Evolutionary conservation across 1,140 invertebrate genomes (phyloP).

Genomic region (Acromyrmex heyeri): DNA sequence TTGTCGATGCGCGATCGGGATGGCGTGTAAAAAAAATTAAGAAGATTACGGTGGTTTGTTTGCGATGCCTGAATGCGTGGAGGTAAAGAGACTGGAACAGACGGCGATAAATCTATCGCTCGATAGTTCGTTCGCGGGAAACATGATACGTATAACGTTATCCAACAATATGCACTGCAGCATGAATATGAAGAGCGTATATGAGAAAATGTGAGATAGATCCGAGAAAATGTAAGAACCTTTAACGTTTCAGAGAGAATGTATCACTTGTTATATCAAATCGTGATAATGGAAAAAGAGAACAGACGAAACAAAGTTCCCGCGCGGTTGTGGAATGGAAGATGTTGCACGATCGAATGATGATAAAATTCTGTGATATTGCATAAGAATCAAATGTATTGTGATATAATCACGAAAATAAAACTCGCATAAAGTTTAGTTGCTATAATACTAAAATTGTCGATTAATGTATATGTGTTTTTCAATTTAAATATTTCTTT

Average conservation of each 20-base stretch:
- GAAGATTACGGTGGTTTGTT: slow-evolving; percentile 40
- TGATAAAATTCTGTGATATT: slow-evolving; percentile 1
- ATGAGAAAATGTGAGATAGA: slow-evolving; percentile 20
- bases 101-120: slow-evolving; percentile 52
- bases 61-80: slow-evolving; percentile 28
- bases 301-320: background rate
- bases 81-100: slow-evolving; percentile 33
- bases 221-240: slow-evolving; percentile 40
- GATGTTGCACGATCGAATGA: background rate
- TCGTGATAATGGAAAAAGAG: slow-evolving; percentile 34
- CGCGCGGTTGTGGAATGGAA: background rate
- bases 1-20: slow-evolving; percentile 6
- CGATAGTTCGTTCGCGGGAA: slow-evolving; percentile 46
- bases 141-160: slow-evolving; percentile 58
- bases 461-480: too few species aligned
- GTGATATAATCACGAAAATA: background rate
- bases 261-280: slow-evolving; percentile 34
- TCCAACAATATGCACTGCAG: slow-evolving; percentile 12
- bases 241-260: slow-evolving; percentile 43
- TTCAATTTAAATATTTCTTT: too few species aligned
- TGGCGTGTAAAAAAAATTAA: slow-evolving; percentile 25
- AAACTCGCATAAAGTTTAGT: background rate
- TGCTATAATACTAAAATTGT: background rate
- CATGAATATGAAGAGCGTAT: slow-evolving; percentile 27
- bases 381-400: background rate